Conservation (phyloP, 2,797 vertebrate genomes). For the Darevskia mixta region DNA sequence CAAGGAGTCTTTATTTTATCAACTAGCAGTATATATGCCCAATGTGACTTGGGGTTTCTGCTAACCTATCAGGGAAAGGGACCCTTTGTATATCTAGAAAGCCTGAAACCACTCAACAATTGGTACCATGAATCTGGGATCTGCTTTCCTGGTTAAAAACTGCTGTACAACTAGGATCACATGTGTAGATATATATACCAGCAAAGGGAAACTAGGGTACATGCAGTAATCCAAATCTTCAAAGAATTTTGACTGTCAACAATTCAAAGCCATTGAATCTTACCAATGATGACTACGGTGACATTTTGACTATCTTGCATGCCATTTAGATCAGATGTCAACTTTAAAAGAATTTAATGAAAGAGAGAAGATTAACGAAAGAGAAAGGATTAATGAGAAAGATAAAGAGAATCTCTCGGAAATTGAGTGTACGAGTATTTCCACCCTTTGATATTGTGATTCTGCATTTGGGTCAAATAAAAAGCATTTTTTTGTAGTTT, state of each 20-base stretch:
- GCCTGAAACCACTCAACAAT: background rate
- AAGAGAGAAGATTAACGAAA: conserved; percentile 26
- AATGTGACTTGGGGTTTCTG: background rate
- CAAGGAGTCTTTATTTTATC: background rate
- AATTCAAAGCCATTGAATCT: conserved; percentile 13
- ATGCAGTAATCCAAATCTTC: conserved; percentile 9
- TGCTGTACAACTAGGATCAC: background rate
- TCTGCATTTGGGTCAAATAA: conserved; percentile 9
- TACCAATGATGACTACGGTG: background rate
- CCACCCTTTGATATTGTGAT: conserved; percentile 31
- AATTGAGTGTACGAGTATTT: conserved; percentile 2
- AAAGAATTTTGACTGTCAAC: conserved; percentile 20
- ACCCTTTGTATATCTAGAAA: background rate
- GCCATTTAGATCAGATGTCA: conserved; percentile 26
- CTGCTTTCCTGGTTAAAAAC: background rate
- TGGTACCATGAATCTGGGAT: background rate
- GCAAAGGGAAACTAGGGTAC: background rate
- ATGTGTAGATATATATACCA: background rate
- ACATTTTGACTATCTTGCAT: background rate
- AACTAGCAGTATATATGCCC: background rate
- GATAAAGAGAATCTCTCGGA: conserved; percentile 32
- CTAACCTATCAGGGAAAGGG: background rate
- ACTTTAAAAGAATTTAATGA: conserved; percentile 19
- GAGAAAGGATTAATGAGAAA: conserved; percentile 4
- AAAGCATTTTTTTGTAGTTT: conserved; percentile 7